Percentiles rank a stretch among this genome's conserved stretches.
These are phyloP conservation scores for Phoxinus dragarum DNA, from an alignment of 2,797 vertebrate species.

Conservation along the genomic window DNA sequence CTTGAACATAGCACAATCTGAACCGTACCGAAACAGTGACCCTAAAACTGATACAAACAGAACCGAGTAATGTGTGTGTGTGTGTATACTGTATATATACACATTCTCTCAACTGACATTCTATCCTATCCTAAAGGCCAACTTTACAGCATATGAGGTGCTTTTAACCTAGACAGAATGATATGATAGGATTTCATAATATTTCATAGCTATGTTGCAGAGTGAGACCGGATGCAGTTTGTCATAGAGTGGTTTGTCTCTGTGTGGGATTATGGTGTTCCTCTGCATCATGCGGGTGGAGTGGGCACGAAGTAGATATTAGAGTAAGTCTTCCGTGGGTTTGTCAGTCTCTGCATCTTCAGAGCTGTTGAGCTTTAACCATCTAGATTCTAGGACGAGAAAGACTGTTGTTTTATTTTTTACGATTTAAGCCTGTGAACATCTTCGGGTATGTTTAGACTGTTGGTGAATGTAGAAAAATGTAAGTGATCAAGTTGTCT, in stretches of 20 bases:
- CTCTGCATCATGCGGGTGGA: neutral
- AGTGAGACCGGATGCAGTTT: neutral
- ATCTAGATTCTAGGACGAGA: neutral
- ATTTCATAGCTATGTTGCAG: neutral
- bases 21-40: no score
- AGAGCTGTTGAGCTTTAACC: neutral
- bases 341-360: slow-evolving; percentile 14
- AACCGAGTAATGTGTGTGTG: no score
- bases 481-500: neutral
- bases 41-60: no score
- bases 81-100: no score
- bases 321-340: neutral
- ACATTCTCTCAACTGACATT: neutral
- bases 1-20: no score
- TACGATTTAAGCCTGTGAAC: neutral
- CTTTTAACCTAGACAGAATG: neutral
- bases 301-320: slow-evolving; percentile 16
- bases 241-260: neutral
- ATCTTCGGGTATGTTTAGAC: slow-evolving; percentile 16
- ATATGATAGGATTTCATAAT: neutral
- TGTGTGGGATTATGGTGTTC: slow-evolving; percentile 1
- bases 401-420: neutral
- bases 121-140: neutral
- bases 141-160: no score
- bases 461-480: neutral